Evolutionary conservation across 2,888 invertebrate genomes (phyloP).

Genomic region (Mimas tiliae): DNA sequence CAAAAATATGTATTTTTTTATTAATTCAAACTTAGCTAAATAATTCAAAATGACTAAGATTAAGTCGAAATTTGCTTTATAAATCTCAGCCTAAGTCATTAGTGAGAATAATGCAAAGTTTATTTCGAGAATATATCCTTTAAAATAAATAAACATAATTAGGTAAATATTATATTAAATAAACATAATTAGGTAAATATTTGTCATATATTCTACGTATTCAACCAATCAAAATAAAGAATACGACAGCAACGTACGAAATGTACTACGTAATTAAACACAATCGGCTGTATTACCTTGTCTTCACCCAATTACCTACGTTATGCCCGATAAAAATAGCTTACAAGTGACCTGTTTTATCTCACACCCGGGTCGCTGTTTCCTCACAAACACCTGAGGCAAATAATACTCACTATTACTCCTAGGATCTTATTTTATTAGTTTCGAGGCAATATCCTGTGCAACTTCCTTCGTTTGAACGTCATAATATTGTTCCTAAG

Average conservation of each 20-base stretch:
- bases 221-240: background rate
- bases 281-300: background rate
- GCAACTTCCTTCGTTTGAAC: background rate
- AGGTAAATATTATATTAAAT: background rate
- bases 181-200: background rate
- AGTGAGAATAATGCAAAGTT: background rate
- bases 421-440: conserved; percentile 1
- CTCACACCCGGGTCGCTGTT: conserved; percentile 11
- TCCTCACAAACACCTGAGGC: conserved; percentile 3
- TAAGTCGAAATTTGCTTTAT: too few species aligned
- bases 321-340: conserved; percentile 16
- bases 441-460: background rate
- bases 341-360: conserved; percentile 17
- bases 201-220: background rate
- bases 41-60: too few species aligned
- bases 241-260: background rate
- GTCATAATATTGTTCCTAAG: conserved; percentile 1
- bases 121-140: background rate
- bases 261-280: conserved; percentile 1
- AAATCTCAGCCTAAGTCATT: too few species aligned
- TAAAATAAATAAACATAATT: background rate
- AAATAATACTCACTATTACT: too few species aligned
- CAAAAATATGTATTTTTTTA: too few species aligned
- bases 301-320: conserved; percentile 14
- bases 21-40: too few species aligned